Evolutionary conservation across 2,888 invertebrate genomes (phyloP).

Genomic region (Calliopum simillimum): DNA sequence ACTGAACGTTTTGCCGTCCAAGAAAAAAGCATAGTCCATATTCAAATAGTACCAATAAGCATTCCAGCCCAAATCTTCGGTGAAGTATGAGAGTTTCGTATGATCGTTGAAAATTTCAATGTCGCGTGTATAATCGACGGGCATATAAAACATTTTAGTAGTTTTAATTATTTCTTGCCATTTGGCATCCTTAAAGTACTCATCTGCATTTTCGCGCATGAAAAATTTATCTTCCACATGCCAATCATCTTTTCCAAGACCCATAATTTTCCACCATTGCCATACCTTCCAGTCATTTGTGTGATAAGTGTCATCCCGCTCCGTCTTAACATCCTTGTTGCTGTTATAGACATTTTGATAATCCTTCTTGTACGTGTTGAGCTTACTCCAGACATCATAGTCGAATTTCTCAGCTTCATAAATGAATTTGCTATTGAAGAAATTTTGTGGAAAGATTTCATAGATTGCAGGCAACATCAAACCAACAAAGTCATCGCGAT

Average conservation of each 20-base stretch:
- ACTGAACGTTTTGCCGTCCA: conserved; percentile 70
- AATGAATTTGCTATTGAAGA: conserved; percentile 79
- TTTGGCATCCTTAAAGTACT: conserved; percentile 53
- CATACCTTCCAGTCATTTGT: conserved; percentile 60
- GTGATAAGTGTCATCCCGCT: conserved; percentile 49
- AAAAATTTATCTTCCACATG: conserved; percentile 56
- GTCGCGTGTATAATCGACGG: conserved; percentile 73
- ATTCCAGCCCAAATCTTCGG: conserved; percentile 78
- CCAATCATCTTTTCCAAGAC: conserved; percentile 53
- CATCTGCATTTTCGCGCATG: conserved; percentile 53
- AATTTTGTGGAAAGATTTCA: conserved; percentile 82
- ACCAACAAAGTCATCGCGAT: conserved; percentile 75
- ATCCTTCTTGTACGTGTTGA: conserved; percentile 60
- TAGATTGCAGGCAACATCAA: conserved; percentile 79
- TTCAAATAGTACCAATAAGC: conserved; percentile 76
- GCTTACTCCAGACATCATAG: conserved; percentile 56
- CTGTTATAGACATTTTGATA: conserved; percentile 67
- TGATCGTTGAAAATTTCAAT: conserved; percentile 70
- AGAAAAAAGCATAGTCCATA: conserved; percentile 74
- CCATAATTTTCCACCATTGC: conserved; percentile 62
- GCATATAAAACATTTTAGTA: conserved; percentile 62
- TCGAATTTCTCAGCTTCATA: conserved; percentile 74
- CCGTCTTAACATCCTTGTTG: conserved; percentile 54
- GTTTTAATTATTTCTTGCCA: conserved; percentile 50
- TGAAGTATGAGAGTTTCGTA: conserved; percentile 75